A percentile compares a stretch with the other conserved stretches of the same genome.
Evolutionary conservation across 2,888 invertebrate species (phyloP).

Genomic region (Cephus pulcher): DNA sequence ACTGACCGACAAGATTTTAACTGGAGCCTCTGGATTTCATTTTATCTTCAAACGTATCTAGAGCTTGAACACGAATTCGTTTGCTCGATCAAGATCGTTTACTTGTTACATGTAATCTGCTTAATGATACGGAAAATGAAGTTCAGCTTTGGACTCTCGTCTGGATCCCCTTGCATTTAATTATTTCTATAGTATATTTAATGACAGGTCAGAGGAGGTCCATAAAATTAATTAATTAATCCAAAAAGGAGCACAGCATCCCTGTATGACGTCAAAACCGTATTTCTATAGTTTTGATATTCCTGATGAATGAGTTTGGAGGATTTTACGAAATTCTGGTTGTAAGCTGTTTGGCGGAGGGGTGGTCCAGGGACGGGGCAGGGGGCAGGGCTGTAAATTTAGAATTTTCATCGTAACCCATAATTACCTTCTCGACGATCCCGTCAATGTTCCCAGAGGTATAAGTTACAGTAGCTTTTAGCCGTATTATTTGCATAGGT

Average conservation of each 20-base stretch:
- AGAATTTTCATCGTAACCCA: neutral
- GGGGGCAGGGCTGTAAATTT: neutral
- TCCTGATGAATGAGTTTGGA: neutral
- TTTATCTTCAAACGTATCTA: conserved; percentile 14
- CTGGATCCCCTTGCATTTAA: neutral
- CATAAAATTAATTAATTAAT: neutral
- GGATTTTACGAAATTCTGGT: neutral
- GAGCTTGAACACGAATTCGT: conserved; percentile 9
- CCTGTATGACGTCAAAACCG: neutral
- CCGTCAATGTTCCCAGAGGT: conserved; percentile 52
- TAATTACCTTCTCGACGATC: neutral
- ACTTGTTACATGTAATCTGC: neutral
- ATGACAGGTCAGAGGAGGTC: neutral
- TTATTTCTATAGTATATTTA: neutral
- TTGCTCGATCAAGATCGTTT: neutral
- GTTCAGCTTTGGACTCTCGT: neutral
- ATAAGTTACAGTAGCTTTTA: conserved; percentile 42
- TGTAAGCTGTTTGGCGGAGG: neutral
- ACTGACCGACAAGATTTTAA: conserved; percentile 24
- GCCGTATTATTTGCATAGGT: conserved; percentile 51
- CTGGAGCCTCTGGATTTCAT: conserved; percentile 11
- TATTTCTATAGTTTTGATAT: neutral
- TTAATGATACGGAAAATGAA: neutral
- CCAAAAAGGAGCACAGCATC: neutral
- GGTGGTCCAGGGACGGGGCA: no score